phyloP scores from a whole-genome alignment of 1,140 invertebrate genomes.

The Eriosoma lanigerum region DNA sequence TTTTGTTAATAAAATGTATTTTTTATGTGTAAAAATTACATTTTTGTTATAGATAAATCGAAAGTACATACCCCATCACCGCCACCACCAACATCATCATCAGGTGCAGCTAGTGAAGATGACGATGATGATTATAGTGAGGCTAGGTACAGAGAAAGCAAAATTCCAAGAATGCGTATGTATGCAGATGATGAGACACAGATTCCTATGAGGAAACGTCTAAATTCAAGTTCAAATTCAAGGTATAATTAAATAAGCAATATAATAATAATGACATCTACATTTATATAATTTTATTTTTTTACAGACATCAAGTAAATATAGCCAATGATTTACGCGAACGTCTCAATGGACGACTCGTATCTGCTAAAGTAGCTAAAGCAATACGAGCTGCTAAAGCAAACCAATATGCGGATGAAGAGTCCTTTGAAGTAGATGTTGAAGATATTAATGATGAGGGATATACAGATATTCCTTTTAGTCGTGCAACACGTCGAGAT shows the following conservation, averaged over 20 bases:
- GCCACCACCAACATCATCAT: constrained; percentile 44
- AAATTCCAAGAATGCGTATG: constrained; percentile 48
- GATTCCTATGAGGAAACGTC: background rate
- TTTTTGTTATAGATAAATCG: constrained; percentile 22
- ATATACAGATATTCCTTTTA: constrained; percentile 26
- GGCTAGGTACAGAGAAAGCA: constrained; percentile 40
- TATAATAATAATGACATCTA: background rate
- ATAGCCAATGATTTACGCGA: constrained; percentile 43
- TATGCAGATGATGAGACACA: constrained; percentile 43
- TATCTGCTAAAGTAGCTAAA: constrained; percentile 40
- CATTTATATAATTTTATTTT: background rate
- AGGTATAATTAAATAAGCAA: background rate
- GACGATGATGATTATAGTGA: constrained; percentile 40
- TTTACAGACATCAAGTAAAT: constrained; percentile 35
- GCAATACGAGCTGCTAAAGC: constrained; percentile 42
- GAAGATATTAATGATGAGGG: constrained; percentile 27
- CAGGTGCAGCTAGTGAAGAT: constrained; percentile 47
- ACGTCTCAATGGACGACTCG: constrained; percentile 37
- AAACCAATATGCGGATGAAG: constrained; percentile 26
- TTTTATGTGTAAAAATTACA: too few relatives aligned
- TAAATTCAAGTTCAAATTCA: constrained; percentile 41
- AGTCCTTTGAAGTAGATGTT: constrained; percentile 25
- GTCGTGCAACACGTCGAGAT: constrained; percentile 42
- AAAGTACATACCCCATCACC: constrained; percentile 41
- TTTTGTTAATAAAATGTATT: too few relatives aligned